A percentile compares a stretch with the other conserved stretches of the same genome.
Conservation (phyloP, 2,113 vertebrate species). For the Pseudopodoces humilis region DNA sequence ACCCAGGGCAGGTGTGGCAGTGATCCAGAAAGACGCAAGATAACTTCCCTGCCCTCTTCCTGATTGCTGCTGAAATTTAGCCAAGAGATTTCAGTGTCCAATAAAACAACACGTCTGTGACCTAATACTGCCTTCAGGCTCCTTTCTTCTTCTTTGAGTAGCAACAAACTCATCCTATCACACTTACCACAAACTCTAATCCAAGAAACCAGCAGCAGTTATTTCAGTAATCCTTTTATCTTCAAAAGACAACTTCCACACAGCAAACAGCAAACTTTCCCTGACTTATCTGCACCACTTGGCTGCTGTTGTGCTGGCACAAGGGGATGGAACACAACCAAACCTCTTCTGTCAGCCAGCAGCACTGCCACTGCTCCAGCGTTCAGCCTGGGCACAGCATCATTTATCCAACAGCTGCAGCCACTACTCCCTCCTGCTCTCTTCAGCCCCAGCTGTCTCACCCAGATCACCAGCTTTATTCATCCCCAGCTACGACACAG, state of each 20-base stretch:
- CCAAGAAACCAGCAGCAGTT: not conserved
- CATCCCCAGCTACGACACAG: not conserved
- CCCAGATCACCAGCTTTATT: not conserved
- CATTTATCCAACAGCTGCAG: not conserved
- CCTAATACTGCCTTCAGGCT: not conserved
- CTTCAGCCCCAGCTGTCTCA: not conserved
- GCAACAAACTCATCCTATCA: not conserved
- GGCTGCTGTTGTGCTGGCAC: not conserved
- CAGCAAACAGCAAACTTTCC: not conserved
- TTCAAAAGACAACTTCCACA: not conserved
- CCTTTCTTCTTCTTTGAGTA: not conserved
- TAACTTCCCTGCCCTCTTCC: conserved; percentile 10
- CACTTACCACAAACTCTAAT: not conserved
- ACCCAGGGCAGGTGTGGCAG: not conserved
- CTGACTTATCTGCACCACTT: not conserved
- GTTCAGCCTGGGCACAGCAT: not conserved
- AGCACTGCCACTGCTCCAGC: not conserved
- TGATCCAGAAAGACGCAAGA: not conserved
- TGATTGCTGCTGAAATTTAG: not conserved
- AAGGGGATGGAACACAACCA: not conserved
- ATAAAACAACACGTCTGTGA: not conserved
- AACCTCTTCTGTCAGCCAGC: not conserved
- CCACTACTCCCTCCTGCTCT: not conserved
- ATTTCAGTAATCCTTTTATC: conserved; percentile 15
- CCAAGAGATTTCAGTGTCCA: not conserved